Base-by-base conservation (phyloP, 2,113 vertebrate species). In the Coreoperca whiteheadi region DNA sequence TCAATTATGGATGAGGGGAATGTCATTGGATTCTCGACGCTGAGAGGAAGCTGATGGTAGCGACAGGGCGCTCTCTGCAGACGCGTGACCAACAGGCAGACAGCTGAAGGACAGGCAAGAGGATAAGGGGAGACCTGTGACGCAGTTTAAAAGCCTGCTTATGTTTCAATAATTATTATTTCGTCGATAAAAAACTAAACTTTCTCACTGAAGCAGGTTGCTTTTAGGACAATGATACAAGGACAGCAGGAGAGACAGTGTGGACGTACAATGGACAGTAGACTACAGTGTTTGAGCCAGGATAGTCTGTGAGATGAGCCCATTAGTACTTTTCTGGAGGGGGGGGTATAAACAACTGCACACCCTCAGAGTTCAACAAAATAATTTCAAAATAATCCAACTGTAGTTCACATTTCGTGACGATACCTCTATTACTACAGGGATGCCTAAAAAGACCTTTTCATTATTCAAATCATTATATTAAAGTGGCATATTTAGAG, bases 1-100 rank as follows among this genome's bases (percentile, higher is more conserved):
- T 95, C 95, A 93, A 95, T 95, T 94, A 95, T 94, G 90, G 89
- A 94, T 94, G 93, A 94, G 91, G 87, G 92, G 93, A 93, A 93
- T 93, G 93, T 94, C 91, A 94, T 94, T 92, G 91, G 92, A 91
- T 93, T 93, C 88, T 91, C 82, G 9, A 83, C 34, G 76, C 85
- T 86, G 91, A 84, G 89, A 92, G 89, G 92, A 90, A 90, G 90
- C 82, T 56, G 89, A 81, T 18, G 72, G 77, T 70, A 50, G 88
- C 82, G 91, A 92, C 89, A 87, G 90, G 81, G 82, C 50, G 66
- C 82, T 84, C 90, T 88, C 69, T 87, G 82, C 80, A 88, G 89
- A 90, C 74, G 65, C 60, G 67, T 81, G 71, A 84, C 88, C 91
- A 87, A 87, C 79, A 80, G 72, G 61, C n/a, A 74, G 79, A 81